Evolutionary conservation across 92 coral and sea anemone species (phyloP), one percentile per base, ranked within the genome.

Genomic region (Epizoanthus scotinus): DNA sequence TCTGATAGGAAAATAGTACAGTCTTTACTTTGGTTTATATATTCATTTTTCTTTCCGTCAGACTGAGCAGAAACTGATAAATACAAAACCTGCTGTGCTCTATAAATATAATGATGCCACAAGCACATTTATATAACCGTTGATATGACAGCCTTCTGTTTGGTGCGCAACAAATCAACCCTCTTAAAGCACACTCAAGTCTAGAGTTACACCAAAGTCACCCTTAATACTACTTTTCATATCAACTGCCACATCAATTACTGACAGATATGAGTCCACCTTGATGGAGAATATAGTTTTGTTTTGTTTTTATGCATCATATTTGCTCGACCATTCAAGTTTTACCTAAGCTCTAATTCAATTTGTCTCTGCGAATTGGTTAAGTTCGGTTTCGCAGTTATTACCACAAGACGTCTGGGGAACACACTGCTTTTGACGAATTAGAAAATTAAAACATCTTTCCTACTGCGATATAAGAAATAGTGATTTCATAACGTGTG

Each of bases 101-200:
- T 13, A 75, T 25, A 64, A 17, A 27, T 54, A 75, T 34, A 58
- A 59, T 59, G 29, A 40, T n/a, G 47, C 66, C 81, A 29, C 67
- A 75, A 59, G 42, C 27, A 57, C 34, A 59, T 15, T 60, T 3
- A n/a, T n/a, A n/a, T n/a, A n/a, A 12, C 69, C 68, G 79, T 73
- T 73, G 65, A 55, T 10, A 27, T 27, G 63, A 59, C 20, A 24
- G 81, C 81, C 81, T 59, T 75, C 36, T 75, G 57, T 38, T 25
- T 64, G 8, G 60, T 6, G 8, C 49, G n/a, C 55, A 15, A 18
- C 15, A 28, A 34, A 73, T 6, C 42, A 49, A 7, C 17, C 12
- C 38, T 40, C 15, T 40, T 36, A 40, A 31, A 12, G 15, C 17
- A 34, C 67, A 40, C 27, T 20, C 38, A 47, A n/a, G 31, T 38